Conservation (phyloP, 1,140 invertebrate species). For the Drosophila ohnishii region DNA sequence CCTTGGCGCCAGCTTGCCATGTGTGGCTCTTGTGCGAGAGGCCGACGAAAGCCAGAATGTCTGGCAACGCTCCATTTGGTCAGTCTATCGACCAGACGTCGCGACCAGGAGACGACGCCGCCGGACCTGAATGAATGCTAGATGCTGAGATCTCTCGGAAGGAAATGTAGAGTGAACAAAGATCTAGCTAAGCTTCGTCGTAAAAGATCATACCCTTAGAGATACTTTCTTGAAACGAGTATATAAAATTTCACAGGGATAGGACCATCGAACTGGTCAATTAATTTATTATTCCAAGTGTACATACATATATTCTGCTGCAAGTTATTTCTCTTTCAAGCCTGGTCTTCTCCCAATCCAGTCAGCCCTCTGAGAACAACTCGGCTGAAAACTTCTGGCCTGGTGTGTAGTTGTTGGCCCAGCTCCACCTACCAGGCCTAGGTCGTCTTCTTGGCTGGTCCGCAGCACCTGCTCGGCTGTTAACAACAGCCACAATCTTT, state of each 20-base stretch:
- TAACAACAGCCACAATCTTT: conserved; percentile 40
- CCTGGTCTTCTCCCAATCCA: not conserved
- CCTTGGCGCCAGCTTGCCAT: conserved; percentile 57
- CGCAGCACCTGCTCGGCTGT: conserved; percentile 57
- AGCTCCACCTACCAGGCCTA: conserved; percentile 62
- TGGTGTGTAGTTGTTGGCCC: conserved; percentile 13
- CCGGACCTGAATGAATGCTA: conserved; percentile 9
- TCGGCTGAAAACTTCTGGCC: not conserved
- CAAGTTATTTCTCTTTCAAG: not conserved
- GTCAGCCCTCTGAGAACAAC: not conserved
- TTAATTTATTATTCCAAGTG: not conserved
- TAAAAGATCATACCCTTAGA: not conserved
- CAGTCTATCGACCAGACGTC: conserved; percentile 58
- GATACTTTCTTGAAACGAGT: not conserved
- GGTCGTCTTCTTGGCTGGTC: conserved; percentile 69
- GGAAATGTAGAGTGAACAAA: not conserved
- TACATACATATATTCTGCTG: not conserved
- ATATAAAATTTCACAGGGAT: not conserved
- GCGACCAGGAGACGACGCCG: conserved; percentile 64
- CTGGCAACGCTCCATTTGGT: conserved; percentile 72
- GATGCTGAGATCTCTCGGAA: conserved; percentile 2
- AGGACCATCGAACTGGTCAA: not conserved
- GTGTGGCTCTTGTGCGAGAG: conserved; percentile 19
- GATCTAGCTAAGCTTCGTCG: conserved; percentile 1
- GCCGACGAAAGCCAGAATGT: conserved; percentile 62